phyloP scores from a whole-genome alignment of 2,797 vertebrate genomes.

The Parambassis ranga region DNA sequence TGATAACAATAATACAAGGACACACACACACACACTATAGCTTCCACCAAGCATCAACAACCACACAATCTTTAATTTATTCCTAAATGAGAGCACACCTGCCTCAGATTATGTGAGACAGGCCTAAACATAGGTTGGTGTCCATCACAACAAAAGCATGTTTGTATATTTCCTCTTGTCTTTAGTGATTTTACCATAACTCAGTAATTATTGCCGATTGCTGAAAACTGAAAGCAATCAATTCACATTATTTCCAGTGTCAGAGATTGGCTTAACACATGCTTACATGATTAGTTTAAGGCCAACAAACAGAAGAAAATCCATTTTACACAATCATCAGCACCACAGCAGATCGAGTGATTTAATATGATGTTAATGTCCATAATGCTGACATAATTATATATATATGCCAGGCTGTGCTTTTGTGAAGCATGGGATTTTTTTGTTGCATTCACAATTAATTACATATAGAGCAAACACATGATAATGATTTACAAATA shows the following conservation, averaged over 20 bases:
- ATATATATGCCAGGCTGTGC: constrained; percentile 5
- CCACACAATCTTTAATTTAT: no score
- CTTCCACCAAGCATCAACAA: no score
- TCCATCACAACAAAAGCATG: no score
- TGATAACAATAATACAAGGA: no score
- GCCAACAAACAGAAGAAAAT: constrained; percentile 22
- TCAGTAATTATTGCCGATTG: constrained; percentile 31
- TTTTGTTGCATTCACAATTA: constrained; percentile 20
- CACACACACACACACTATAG: no score
- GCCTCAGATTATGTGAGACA: no score
- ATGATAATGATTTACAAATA: constrained; percentile 10
- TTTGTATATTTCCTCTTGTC: not conserved
- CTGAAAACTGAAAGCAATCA: constrained; percentile 27
- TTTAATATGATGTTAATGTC: constrained; percentile 14
- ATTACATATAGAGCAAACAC: constrained; percentile 27
- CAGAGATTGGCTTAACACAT: constrained; percentile 7
- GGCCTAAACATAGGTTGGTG: no score
- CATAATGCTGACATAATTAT: constrained; percentile 30
- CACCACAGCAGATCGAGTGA: constrained; percentile 12
- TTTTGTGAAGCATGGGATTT: not conserved
- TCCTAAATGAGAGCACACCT: no score
- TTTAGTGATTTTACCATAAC: constrained; percentile 10
- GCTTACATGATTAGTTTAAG: constrained; percentile 21
- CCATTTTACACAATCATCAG: constrained; percentile 20
- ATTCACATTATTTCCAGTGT: constrained; percentile 19